Evolutionary conservation across 1,140 invertebrate genomes (phyloP).

Genomic region (Pseudomyrmex concolor): DNA sequence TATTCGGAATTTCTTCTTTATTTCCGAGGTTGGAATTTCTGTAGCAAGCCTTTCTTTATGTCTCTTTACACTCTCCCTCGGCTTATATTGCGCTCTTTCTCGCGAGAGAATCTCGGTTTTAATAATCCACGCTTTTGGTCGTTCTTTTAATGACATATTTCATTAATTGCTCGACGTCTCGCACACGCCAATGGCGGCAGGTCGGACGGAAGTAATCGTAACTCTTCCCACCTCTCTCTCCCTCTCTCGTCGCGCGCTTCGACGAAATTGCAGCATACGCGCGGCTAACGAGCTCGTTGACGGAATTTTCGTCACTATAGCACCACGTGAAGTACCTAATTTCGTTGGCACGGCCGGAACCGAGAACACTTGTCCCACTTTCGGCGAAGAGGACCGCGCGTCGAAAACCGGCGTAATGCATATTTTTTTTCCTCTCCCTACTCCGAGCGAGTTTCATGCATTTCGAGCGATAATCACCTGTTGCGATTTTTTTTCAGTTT

Average conservation of each 20-base stretch:
- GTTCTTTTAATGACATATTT: conserved; percentile 46
- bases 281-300: conserved; percentile 41
- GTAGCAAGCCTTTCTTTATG: background rate
- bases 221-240: background rate
- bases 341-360: background rate
- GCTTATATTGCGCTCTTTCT: conserved; percentile 16
- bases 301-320: conserved; percentile 37
- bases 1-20: background rate
- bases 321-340: conserved; percentile 5
- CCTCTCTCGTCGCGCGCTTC: conserved; percentile 27
- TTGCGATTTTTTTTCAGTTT: conserved; percentile 6
- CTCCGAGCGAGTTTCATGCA: background rate
- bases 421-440: background rate
- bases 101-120: conserved; percentile 19
- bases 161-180: conserved; percentile 55
- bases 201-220: conserved; percentile 41
- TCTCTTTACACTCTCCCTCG: background rate
- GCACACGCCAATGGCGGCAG: conserved; percentile 20
- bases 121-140: conserved; percentile 39
- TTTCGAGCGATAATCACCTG: conserved; percentile 1
- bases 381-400: background rate
- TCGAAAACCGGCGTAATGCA: background rate
- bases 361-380: conserved; percentile 30
- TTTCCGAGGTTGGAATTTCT: background rate
- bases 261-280: conserved; percentile 12